Percentiles rank a stretch among this genome's conserved stretches.
Evolutionary conservation across 2,113 vertebrate species (phyloP).

Genomic region (Leucoraja erinaceus): DNA sequence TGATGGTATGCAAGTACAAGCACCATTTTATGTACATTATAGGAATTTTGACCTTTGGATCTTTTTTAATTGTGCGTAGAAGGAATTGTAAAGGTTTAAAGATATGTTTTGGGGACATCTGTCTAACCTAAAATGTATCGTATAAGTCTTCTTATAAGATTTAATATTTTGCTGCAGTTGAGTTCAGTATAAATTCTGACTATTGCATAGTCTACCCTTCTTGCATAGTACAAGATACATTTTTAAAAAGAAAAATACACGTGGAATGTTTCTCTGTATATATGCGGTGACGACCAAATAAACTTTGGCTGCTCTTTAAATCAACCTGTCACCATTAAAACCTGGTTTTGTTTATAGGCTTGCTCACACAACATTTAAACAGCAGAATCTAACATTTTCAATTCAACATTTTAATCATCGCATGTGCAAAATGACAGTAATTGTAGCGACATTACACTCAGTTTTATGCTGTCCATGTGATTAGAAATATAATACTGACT

Average conservation of each 20-base stretch:
- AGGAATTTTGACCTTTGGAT: conserved; percentile 24
- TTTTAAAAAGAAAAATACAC: conserved; percentile 23
- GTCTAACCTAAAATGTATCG: conserved; percentile 27
- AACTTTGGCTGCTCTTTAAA: conserved; percentile 36
- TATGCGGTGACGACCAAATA: conserved; percentile 33
- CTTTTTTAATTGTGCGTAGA: conserved; percentile 18
- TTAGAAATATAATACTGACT: neutral
- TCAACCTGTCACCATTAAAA: conserved; percentile 20
- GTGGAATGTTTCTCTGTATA: conserved; percentile 35
- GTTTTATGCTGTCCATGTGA: too few relatives aligned
- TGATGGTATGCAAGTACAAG: conserved; percentile 22
- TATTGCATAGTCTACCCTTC: conserved; percentile 36
- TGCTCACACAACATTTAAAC: conserved; percentile 6
- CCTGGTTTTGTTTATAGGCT: conserved; percentile 12
- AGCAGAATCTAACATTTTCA: neutral
- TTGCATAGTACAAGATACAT: conserved; percentile 33
- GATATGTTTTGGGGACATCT: conserved; percentile 21
- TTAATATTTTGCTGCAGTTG: conserved; percentile 29
- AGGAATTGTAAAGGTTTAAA: conserved; percentile 12
- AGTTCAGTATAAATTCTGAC: conserved; percentile 34
- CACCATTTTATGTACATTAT: conserved; percentile 23
- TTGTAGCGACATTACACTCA: neutral
- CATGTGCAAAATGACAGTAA: neutral
- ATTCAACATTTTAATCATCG: neutral
- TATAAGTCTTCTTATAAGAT: conserved; percentile 31